A percentile compares a stretch with the other conserved stretches of the same genome.
phyloP scores from a whole-genome alignment of 2,113 vertebrate species.

The Connochaetes taurinus region DNA sequence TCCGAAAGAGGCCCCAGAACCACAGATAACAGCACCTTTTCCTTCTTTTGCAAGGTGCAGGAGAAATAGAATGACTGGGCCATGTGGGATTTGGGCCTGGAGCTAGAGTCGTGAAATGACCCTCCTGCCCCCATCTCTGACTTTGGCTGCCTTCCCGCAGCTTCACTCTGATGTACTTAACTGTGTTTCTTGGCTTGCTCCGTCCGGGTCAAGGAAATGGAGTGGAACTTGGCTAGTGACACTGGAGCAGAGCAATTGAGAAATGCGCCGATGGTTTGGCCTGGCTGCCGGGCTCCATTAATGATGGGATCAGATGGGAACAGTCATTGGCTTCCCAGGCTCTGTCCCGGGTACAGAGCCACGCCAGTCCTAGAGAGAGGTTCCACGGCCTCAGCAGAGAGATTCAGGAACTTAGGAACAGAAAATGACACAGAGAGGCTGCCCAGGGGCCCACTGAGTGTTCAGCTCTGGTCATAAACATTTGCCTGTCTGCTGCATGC shows the following conservation, averaged over 20 bases:
- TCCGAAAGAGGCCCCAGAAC: background rate
- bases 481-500: background rate
- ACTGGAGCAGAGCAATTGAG: constrained; percentile 7
- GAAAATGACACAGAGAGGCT: background rate
- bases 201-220: background rate
- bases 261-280: background rate
- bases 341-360: background rate
- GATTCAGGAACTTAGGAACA: background rate
- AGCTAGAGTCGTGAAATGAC: background rate
- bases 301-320: background rate
- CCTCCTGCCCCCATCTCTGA: background rate
- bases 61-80: background rate
- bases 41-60: background rate
- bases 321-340: background rate
- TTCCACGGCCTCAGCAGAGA: background rate
- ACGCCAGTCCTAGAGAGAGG: constrained; percentile 22
- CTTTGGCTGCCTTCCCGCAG: background rate
- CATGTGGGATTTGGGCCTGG: background rate
- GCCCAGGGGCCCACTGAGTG: background rate
- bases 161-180: background rate
- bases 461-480: background rate
- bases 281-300: constrained; percentile 25
- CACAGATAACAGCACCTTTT: background rate
- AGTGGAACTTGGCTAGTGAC: constrained; percentile 32
- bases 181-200: background rate